Percentiles rank a stretch among this genome's conserved stretches.
These are phyloP conservation scores for Dolomedes plantarius DNA, from an alignment of 2,888 invertebrate genomes.

Conservation along the genomic window DNA sequence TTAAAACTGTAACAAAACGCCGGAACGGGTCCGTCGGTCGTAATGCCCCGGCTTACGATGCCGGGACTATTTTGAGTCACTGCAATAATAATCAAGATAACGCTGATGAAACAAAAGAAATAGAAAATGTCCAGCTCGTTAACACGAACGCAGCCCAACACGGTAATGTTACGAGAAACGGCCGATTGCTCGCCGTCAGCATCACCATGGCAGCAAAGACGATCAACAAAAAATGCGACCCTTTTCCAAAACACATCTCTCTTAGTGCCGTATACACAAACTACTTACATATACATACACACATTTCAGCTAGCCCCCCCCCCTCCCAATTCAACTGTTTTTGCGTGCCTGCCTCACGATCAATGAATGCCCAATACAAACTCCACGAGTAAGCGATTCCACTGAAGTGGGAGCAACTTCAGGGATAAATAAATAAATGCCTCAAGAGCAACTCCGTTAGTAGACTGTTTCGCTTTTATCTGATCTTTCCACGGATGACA, in stretches of 20 bases:
- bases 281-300: not conserved
- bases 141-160: not conserved
- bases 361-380: constrained; percentile 14
- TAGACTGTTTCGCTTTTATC: too few relatives aligned
- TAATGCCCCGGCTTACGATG: too few relatives aligned
- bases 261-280: constrained; percentile 52
- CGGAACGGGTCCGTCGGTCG: too few relatives aligned
- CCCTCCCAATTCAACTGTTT: not conserved
- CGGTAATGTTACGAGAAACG: constrained; percentile 5
- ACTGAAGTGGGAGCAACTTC: not conserved
- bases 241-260: constrained; percentile 55
- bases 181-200: constrained; percentile 24
- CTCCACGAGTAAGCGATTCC: not conserved
- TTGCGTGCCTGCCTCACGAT: constrained; percentile 6
- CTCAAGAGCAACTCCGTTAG: too few relatives aligned
- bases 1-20: too few relatives aligned
- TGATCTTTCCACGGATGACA: too few relatives aligned
- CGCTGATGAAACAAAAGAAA: not conserved
- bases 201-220: constrained; percentile 58
- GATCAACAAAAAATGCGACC: constrained; percentile 53
- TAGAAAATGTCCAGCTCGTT: not conserved
- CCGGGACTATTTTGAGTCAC: not conserved
- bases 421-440: not conserved
- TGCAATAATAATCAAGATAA: not conserved
- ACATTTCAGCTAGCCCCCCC: not conserved